Percentiles rank a stretch among this genome's conserved stretches.
These are phyloP conservation scores for Phyllotis vaccarum DNA, from an alignment of 2,797 vertebrate species.

Conservation along the genomic window DNA sequence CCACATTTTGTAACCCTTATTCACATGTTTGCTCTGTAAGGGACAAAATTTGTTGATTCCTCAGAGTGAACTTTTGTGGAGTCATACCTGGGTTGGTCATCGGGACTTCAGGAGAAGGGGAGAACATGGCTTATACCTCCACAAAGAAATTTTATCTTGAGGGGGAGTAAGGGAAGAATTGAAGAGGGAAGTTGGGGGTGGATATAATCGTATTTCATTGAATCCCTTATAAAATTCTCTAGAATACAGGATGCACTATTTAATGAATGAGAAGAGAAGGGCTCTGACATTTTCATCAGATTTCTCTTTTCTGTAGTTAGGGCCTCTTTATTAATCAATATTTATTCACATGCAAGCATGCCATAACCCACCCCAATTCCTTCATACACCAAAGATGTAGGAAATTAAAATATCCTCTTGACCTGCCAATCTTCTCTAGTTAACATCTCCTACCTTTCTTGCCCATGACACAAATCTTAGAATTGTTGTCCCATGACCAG, in stretches of 20 bases:
- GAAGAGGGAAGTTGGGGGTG: not conserved
- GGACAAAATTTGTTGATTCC: not conserved
- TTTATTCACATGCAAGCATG: not conserved
- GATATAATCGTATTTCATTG: not conserved
- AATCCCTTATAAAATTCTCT: not conserved
- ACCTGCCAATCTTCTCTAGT: not conserved
- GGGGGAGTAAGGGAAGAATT: not conserved
- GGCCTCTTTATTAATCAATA: not conserved
- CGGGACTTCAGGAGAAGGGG: not conserved
- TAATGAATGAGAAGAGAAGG: not conserved
- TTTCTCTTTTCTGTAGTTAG: not conserved
- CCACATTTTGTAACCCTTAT: not conserved
- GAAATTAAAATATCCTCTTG: not conserved
- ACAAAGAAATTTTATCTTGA: not conserved
- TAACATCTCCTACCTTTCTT: not conserved
- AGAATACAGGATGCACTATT: not conserved
- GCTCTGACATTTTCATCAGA: too few relatives aligned
- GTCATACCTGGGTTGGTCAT: not conserved
- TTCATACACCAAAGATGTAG: not conserved
- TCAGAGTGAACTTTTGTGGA: not conserved
- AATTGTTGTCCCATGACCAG: not conserved
- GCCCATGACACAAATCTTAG: not conserved
- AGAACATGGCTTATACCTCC: not conserved
- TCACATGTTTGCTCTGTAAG: not conserved
- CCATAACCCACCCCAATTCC: rapidly evolving